Base-by-base conservation (phyloP, 1,140 invertebrate genomes). In the Ptiloglossa arizonensis region DNA sequence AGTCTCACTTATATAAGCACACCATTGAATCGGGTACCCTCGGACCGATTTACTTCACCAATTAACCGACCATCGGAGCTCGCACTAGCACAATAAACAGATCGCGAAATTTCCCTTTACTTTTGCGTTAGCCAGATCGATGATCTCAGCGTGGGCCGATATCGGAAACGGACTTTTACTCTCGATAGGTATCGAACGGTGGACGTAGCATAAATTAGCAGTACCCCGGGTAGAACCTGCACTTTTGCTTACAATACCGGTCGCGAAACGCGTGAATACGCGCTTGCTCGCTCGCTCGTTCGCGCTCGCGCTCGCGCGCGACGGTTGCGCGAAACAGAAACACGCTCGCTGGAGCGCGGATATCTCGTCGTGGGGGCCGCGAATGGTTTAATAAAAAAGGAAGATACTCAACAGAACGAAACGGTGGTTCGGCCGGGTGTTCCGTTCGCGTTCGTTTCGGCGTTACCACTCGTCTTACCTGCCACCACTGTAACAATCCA, bases 401-500 rank as follows among this genome's bases (percentile, higher is more conserved):
- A 19, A 32, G 54, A 56, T 29, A 24, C 52, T 6, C 19, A 1
- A 29, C 52, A 13, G 15, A 24, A 27, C 22, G 38, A 27, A 46
- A 63, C 35, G 5, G 35, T 8, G 35, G n/a, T n/a, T 52, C 41
- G 19, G 48, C n/a, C 8, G n/a, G n/a, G n/a, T n/a, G n/a, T n/a
- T n/a, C n/a, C n/a, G n/a, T n/a, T 8, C 1, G 19, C 60, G 22
- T 44, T 13, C 19, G 3, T 46, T 32, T 50, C 3, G 44, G 8
- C 11, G 29, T 29, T 48, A n/a, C 57, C n/a, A 29, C 38, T 13
- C 17, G 56, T 11, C 35, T 56, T 54, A 68, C 48, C 66, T 56
- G 50, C 13, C n/a, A 35, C 13, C 13, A 22, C 29, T 19, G 64
- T 17, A 27, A 68, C 64, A 68, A 68, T 68, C 64, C 64, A 27